These are phyloP conservation scores for Sprattus sprattus DNA, from an alignment of 2,113 vertebrate genomes.

Conservation along the genomic window DNA sequence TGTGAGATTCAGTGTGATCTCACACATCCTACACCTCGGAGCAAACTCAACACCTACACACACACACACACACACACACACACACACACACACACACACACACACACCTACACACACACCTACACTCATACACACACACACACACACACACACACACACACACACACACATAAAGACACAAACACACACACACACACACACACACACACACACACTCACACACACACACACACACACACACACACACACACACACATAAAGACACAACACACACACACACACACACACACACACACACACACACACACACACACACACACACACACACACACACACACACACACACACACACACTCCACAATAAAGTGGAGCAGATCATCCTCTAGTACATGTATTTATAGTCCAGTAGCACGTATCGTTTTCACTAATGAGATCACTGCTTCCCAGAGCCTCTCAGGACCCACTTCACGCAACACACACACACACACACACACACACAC, in stretches of 20 bases:
- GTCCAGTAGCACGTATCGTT: background rate
- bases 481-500: background rate
- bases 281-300: background rate
- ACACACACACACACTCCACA: background rate
- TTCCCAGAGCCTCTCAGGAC: background rate
- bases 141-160: background rate
- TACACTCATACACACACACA: background rate
- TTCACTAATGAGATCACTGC: background rate
- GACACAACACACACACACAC: background rate
- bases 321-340: background rate
- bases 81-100: background rate
- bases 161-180: too few species aligned
- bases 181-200: background rate
- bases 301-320: background rate
- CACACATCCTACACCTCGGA: too few species aligned
- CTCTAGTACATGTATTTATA: background rate
- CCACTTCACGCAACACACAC: background rate
- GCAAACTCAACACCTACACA: background rate
- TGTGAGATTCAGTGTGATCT: too few species aligned
- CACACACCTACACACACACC: too few species aligned
- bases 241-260: background rate
- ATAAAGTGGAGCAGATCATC: background rate
- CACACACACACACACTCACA: background rate
- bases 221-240: background rate
- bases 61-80: slow-evolving; percentile 2